phyloP scores from a whole-genome alignment of 2,888 invertebrate species.

The Disparrhopalites patrizii region DNA sequence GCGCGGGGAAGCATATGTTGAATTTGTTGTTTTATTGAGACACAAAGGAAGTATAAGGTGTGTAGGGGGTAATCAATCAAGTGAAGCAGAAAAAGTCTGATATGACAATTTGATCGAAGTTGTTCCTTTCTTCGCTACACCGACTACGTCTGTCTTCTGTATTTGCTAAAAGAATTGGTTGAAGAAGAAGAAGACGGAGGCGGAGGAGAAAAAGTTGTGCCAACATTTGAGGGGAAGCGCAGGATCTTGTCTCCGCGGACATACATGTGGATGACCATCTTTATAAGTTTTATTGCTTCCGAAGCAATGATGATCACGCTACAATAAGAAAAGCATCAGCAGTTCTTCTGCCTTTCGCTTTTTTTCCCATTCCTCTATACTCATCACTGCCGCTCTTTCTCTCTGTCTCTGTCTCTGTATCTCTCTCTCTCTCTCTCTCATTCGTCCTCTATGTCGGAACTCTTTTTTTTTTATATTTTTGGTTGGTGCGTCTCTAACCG shows the following conservation, averaged over 20 bases:
- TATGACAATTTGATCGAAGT: conserved; percentile 15
- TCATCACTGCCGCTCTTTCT: too few relatives aligned
- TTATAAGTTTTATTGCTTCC: background rate
- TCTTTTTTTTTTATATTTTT: too few relatives aligned
- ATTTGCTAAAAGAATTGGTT: too few relatives aligned
- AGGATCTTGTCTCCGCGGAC: background rate
- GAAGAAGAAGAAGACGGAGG: too few relatives aligned
- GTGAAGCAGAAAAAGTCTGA: conserved; percentile 11
- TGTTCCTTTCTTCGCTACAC: background rate
- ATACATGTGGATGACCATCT: background rate
- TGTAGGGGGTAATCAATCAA: conserved; percentile 6
- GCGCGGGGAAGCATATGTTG: too few relatives aligned
- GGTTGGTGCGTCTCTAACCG: too few relatives aligned
- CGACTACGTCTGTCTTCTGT: background rate
- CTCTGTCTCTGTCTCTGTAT: too few relatives aligned
- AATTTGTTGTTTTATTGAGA: too few relatives aligned
- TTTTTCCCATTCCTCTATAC: too few relatives aligned
- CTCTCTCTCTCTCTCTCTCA: too few relatives aligned
- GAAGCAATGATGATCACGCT: background rate
- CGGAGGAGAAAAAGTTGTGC: background rate
- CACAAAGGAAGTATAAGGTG: too few relatives aligned
- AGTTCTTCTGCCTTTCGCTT: conserved; percentile 8
- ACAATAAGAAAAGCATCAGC: conserved; percentile 7
- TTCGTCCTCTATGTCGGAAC: too few relatives aligned
- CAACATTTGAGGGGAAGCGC: background rate